Evolutionary conservation across 2,113 vertebrate genomes (phyloP).

Genomic region (Ptyas mucosa): DNA sequence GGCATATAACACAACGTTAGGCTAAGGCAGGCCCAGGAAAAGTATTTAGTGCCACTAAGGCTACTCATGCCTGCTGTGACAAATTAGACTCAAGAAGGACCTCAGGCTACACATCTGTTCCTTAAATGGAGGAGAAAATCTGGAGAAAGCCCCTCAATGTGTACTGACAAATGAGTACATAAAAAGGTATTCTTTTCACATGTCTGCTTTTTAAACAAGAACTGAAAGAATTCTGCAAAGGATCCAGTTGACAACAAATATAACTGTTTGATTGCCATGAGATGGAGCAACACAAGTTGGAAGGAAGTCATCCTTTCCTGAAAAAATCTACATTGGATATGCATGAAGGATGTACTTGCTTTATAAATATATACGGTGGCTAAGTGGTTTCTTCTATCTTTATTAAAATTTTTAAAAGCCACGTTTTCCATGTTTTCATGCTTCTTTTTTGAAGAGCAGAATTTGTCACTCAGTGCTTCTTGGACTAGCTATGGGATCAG

Average conservation of each 20-base stretch:
- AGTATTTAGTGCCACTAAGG: not conserved
- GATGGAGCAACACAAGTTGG: not conserved
- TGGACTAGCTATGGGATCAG: not conserved
- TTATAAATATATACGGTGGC: not conserved
- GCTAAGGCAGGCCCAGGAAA: not conserved
- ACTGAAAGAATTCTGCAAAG: not conserved
- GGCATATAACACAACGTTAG: not conserved
- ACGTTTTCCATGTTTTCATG: not conserved
- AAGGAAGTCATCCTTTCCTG: not conserved
- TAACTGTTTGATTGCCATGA: not conserved
- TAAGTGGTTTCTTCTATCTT: not conserved
- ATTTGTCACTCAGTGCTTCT: not conserved
- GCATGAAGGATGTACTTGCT: not conserved
- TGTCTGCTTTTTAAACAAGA: not conserved
- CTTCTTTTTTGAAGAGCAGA: not conserved
- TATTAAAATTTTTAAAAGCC: not conserved
- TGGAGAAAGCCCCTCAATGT: not conserved
- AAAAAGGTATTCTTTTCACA: not conserved
- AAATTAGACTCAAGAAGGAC: not conserved
- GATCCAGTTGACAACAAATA: not conserved
- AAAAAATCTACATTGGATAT: not conserved
- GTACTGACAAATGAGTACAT: not conserved
- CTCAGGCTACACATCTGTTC: not conserved
- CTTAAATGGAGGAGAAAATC: not conserved
- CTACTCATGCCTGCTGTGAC: not conserved